Evolutionary conservation across 2,797 vertebrate species (phyloP), one percentile per base, ranked within the genome.

Genomic region (Vespertilio murinus): DNA sequence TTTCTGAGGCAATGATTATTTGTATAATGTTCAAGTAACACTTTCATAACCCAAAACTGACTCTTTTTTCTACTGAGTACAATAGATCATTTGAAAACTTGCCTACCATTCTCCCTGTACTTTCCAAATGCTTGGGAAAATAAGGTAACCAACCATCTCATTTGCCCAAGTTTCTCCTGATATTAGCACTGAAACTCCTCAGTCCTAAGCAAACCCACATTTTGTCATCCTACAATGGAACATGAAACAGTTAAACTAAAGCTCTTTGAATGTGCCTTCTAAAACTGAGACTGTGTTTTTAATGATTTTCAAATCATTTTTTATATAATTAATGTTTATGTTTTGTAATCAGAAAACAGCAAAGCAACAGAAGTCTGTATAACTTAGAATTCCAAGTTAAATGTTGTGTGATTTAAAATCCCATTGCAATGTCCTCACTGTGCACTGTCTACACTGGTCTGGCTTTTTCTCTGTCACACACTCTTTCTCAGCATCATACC

Each of bases 1-100:
- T 91, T 86, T 95, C 65, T 13, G 33, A 9, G 5, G 71, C 38
- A 8, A 86, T 73, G 67, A 85, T 33, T 88, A 92, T 83, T 92
- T 6, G 5, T 38, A 75, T 28, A 65, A 35, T 86, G 30, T 73
- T 83, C 16, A 52, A 52, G 40, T 70, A 54, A 88, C 16, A 67
- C 80, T 88, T 77, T 91, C 35, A 49, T 35, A 85, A 40, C 40
- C 45, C 90, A 65, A 93, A 67, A 25, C 12, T 30, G 6, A 71
- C 61, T 59, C 33, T 86, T 33, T 52, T 82, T 69, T 85, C 85
- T 82, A 59, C 11, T 17, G 30, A 85, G 23, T 52, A 69, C 1
- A 42, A 42, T 8, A 38, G 70, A 54, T 61, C 47, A 65, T 79
- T 71, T 70, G 22, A 61, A 81, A 90, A 86, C 33, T 35, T 47